Percentiles rank a stretch among this genome's conserved stretches.
phyloP scores from a whole-genome alignment of 1,140 invertebrate genomes.

The Brachystomella parvula region DNA sequence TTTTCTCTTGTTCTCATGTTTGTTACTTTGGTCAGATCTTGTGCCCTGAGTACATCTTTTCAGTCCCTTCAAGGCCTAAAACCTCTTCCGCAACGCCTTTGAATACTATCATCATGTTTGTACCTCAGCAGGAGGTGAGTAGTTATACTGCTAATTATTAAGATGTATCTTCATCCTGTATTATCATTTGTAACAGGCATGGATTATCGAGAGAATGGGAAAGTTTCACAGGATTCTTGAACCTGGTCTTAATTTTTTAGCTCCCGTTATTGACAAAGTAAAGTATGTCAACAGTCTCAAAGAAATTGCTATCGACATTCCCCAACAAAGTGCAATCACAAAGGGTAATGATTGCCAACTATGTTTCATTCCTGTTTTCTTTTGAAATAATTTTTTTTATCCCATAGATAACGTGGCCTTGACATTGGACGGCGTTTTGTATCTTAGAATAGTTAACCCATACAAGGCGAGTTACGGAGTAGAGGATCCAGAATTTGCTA shows the following conservation, averaged over 20 bases:
- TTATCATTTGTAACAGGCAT: slow-evolving; percentile 59
- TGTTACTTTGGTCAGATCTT: too few relatives aligned
- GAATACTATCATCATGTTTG: slow-evolving; percentile 94
- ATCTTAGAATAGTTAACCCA: slow-evolving; percentile 85
- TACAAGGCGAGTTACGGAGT: slow-evolving; percentile 97
- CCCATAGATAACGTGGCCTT: slow-evolving; percentile 86
- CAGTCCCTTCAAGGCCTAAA: background rate
- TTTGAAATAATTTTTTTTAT: slow-evolving; percentile 14
- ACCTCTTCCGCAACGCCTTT: slow-evolving; percentile 54
- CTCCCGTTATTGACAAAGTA: slow-evolving; percentile 86
- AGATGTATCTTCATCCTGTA: slow-evolving; percentile 25
- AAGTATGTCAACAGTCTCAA: slow-evolving; percentile 98
- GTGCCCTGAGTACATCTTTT: too few relatives aligned
- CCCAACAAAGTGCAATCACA: slow-evolving; percentile 96
- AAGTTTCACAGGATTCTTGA: slow-evolving; percentile 87
- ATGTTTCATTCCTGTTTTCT: background rate
- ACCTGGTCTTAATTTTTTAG: slow-evolving; percentile 86
- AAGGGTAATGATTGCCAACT: slow-evolving; percentile 49
- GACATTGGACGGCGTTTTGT: slow-evolving; percentile 94
- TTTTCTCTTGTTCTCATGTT: too few relatives aligned
- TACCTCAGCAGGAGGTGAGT: slow-evolving; percentile 91
- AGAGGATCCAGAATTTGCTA: slow-evolving; percentile 98
- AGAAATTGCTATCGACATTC: slow-evolving; percentile 98
- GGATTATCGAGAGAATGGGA: slow-evolving; percentile 98
- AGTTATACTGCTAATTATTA: too few relatives aligned